These are phyloP conservation scores for Microctenopoma lineatum DNA, from an alignment of 2,797 vertebrate species.

Conservation along the genomic window DNA sequence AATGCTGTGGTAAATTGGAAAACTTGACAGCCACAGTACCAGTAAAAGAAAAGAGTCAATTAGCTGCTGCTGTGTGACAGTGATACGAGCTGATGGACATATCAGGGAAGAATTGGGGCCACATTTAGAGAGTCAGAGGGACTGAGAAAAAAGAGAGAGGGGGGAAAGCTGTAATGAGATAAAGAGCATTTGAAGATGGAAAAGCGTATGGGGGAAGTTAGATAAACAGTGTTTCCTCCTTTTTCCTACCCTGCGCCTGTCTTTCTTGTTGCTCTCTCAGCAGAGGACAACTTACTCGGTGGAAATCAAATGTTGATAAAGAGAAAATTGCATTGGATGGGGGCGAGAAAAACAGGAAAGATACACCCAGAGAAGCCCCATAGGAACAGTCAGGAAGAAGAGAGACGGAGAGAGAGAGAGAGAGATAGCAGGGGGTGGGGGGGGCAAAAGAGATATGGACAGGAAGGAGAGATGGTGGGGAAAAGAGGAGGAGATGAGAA, in stretches of 20 bases:
- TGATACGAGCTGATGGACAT: slow-evolving; percentile 41
- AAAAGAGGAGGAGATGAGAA: slow-evolving; percentile 39
- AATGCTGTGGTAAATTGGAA: not conserved
- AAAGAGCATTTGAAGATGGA: slow-evolving; percentile 48
- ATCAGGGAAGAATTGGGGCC: slow-evolving; percentile 26
- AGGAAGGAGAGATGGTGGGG: not conserved
- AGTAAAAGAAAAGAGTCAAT: not conserved
- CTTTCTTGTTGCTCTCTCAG: slow-evolving; percentile 36
- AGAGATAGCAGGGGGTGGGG: slow-evolving; percentile 7
- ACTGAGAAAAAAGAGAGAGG: slow-evolving; percentile 12
- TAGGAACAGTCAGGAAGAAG: slow-evolving; percentile 39
- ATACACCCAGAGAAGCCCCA: slow-evolving; percentile 71
- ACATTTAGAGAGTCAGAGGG: slow-evolving; percentile 35
- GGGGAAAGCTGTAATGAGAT: slow-evolving; percentile 44
- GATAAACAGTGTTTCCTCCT: slow-evolving; percentile 54
- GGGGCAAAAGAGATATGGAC: no score
- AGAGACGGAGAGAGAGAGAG: not conserved
- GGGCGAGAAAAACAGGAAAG: slow-evolving; percentile 73
- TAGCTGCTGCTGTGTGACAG: slow-evolving; percentile 12
- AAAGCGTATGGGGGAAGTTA: slow-evolving; percentile 32
- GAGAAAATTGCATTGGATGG: slow-evolving; percentile 71
- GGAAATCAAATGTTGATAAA: slow-evolving; percentile 81
- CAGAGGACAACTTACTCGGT: slow-evolving; percentile 67
- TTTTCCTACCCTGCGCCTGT: not conserved
- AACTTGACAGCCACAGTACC: not conserved